Conservation (phyloP, 2,113 vertebrate species). For the Numenius arquata region DNA sequence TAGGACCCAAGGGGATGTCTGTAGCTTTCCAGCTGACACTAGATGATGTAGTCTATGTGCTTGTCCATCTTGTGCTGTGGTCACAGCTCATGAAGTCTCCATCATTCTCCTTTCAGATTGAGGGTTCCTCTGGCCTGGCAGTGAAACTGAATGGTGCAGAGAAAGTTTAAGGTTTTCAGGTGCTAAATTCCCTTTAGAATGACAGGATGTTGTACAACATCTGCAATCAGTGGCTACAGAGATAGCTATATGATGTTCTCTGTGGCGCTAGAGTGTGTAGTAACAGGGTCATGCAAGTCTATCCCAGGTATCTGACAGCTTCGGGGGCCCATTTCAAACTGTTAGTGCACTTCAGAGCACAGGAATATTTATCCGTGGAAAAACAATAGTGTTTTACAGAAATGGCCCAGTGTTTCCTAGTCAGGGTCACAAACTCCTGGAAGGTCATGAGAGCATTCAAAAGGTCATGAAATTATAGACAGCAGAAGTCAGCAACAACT, state of each 20-base stretch:
- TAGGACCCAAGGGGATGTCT: background rate
- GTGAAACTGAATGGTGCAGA: background rate
- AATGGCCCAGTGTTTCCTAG: background rate
- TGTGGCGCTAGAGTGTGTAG: background rate
- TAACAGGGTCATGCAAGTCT: background rate
- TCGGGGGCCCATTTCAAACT: background rate
- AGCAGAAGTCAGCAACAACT: conserved; percentile 17
- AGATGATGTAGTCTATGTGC: background rate
- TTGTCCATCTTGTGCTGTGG: background rate
- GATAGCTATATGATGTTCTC: background rate
- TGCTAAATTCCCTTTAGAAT: background rate
- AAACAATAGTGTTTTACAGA: background rate
- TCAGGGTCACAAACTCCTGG: background rate
- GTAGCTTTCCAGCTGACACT: background rate
- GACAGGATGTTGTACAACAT: background rate
- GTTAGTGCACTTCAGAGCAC: background rate
- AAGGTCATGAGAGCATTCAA: background rate
- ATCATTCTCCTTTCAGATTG: background rate
- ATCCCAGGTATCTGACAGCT: background rate
- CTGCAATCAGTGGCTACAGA: background rate
- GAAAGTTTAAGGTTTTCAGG: background rate
- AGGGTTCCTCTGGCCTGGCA: background rate
- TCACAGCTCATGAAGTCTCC: background rate
- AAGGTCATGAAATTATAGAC: conserved; percentile 18
- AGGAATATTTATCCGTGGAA: background rate